Conservation (phyloP, 2,888 invertebrate genomes). For the Myopa testacea region DNA sequence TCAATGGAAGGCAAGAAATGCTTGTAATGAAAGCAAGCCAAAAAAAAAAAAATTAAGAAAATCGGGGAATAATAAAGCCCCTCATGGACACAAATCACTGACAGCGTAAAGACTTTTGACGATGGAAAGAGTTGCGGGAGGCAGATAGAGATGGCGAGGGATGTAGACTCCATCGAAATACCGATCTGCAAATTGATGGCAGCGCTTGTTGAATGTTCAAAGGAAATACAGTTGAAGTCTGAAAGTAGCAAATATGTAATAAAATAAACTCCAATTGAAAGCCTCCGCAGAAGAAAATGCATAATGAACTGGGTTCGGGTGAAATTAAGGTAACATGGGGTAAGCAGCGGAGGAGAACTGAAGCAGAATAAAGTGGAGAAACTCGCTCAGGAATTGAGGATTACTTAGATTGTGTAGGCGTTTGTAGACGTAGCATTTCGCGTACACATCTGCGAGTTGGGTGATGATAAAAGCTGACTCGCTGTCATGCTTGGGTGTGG, state of each 20-base stretch:
- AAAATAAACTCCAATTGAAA: not conserved
- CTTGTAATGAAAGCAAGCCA: not conserved
- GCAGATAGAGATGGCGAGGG: not conserved
- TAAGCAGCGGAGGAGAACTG: not conserved
- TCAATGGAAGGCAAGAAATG: conserved; percentile 14
- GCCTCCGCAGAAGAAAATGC: too few species aligned
- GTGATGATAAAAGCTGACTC: not conserved
- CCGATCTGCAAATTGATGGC: not conserved
- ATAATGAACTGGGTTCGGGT: too few species aligned
- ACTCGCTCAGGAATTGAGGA: not conserved
- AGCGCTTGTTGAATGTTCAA: not conserved
- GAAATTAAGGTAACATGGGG: too few species aligned
- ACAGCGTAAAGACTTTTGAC: not conserved
- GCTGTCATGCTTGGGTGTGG: not conserved
- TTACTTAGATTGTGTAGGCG: not conserved
- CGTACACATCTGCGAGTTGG: not conserved
- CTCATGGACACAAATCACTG: conserved; percentile 35
- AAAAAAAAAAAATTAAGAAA: conserved; percentile 21
- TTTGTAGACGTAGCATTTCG: not conserved
- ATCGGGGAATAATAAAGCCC: conserved; percentile 23
- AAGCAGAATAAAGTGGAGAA: not conserved
- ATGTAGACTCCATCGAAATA: not conserved
- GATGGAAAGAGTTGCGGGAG: not conserved
- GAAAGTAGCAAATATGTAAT: conserved; percentile 35
- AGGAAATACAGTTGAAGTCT: conserved; percentile 35